phyloP scores from a whole-genome alignment of 2,888 invertebrate species.

The Zygothrica quintamaculata region DNA sequence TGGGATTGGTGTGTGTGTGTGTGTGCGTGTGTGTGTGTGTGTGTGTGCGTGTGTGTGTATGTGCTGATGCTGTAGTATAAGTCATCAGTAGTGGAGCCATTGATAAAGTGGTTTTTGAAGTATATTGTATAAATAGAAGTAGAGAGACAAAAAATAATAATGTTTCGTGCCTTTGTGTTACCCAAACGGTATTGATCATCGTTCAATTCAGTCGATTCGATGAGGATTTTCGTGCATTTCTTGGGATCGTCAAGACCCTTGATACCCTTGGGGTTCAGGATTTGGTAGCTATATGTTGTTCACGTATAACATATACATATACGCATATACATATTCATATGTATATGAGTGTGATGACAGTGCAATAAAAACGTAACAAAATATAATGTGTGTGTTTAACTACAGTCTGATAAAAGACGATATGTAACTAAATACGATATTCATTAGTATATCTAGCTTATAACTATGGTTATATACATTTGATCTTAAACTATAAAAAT shows the following conservation, averaged over 20 bases:
- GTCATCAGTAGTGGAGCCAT: conserved; percentile 74
- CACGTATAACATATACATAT: conserved; percentile 53
- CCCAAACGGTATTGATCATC: conserved; percentile 97
- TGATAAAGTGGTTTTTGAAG: conserved; percentile 60
- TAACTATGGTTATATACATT: conserved; percentile 62
- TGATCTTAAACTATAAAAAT: conserved; percentile 51
- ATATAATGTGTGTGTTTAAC: conserved; percentile 28
- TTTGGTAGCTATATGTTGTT: conserved; percentile 94
- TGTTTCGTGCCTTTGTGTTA: conserved; percentile 96
- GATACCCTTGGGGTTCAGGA: conserved; percentile 96
- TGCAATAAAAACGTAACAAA: conserved; percentile 42
- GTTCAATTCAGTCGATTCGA: conserved; percentile 93
- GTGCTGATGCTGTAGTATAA: too few species aligned
- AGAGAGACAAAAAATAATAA: conserved; percentile 38
- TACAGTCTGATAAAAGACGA: conserved; percentile 31
- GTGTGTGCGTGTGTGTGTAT: conserved; percentile 20
- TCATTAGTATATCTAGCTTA: conserved; percentile 72
- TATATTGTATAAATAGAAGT: conserved; percentile 27
- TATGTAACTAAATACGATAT: conserved; percentile 23
- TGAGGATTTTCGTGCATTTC: conserved; percentile 92
- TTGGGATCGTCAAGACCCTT: conserved; percentile 91
- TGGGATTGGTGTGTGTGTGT: too few species aligned
- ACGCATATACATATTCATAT: conserved; percentile 26
- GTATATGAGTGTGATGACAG: conserved; percentile 65
- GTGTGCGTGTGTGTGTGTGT: conserved; percentile 22